Evolutionary conservation across 2,888 invertebrate species (phyloP).

Genomic region (Calliopum simillimum): DNA sequence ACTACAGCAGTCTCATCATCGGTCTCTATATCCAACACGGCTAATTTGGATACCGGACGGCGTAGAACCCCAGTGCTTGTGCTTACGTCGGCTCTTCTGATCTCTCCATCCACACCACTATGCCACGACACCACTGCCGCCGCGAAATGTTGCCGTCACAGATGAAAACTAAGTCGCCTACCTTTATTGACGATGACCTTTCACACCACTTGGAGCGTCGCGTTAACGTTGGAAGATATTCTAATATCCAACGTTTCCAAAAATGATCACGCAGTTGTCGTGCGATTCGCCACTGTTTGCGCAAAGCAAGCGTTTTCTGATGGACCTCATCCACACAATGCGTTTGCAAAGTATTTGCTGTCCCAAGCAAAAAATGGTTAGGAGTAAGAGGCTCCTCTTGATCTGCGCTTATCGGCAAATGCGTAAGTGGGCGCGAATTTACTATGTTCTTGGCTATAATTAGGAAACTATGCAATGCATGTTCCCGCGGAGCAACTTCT

Average conservation of each 20-base stretch:
- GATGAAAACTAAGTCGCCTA: constrained; percentile 42
- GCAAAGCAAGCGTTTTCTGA: not conserved
- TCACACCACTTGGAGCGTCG: constrained; percentile 41
- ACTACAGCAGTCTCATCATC: constrained; percentile 38
- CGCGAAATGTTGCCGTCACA: constrained; percentile 46
- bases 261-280: constrained; percentile 4
- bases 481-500: constrained; percentile 36
- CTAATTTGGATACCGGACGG: constrained; percentile 48
- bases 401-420: constrained; percentile 34
- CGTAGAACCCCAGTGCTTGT: constrained; percentile 46
- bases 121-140: constrained; percentile 45
- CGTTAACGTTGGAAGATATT: constrained; percentile 42
- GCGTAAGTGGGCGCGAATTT: too few species aligned
- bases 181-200: constrained; percentile 28
- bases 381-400: constrained; percentile 40
- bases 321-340: not conserved
- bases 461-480: constrained; percentile 39
- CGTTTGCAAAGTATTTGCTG: constrained; percentile 22
- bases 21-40: constrained; percentile 64
- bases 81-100: constrained; percentile 46
- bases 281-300: constrained; percentile 9
- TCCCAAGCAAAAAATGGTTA: constrained; percentile 39
- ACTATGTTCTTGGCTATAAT: constrained; percentile 40
- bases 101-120: constrained; percentile 47
- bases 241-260: constrained; percentile 9